phyloP scores from a whole-genome alignment of 2,888 invertebrate genomes.

The Scaptomyza caliginosa region DNA sequence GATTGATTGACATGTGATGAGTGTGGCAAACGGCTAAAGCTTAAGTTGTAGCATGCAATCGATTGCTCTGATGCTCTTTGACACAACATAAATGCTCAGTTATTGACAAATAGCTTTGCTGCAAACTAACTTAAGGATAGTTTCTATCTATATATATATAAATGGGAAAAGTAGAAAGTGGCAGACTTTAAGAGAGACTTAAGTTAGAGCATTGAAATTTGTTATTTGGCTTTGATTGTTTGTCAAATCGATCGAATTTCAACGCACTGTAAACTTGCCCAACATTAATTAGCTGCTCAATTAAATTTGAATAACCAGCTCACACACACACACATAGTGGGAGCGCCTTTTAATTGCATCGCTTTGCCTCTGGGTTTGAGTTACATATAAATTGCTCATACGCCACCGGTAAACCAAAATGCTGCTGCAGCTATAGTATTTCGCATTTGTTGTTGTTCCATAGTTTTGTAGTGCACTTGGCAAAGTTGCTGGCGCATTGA shows the following conservation, averaged over 20 bases:
- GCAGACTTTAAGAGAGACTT: too few relatives aligned
- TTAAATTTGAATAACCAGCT: slow-evolving; percentile 1
- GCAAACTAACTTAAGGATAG: too few relatives aligned
- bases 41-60: slow-evolving; percentile 6
- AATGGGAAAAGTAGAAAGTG: too few relatives aligned
- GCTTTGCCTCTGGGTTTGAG: slow-evolving; percentile 16
- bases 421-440: slow-evolving; percentile 47
- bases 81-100: slow-evolving; percentile 2
- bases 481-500: slow-evolving; percentile 61
- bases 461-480: slow-evolving; percentile 64
- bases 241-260: background rate
- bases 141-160: too few relatives aligned
- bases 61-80: slow-evolving; percentile 9
- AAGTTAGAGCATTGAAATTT: background rate
- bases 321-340: background rate
- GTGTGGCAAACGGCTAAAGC: background rate
- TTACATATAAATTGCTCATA: slow-evolving; percentile 27
- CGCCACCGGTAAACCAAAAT: slow-evolving; percentile 38
- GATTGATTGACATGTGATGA: slow-evolving; percentile 41
- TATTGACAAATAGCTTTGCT: too few relatives aligned
- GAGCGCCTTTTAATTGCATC: slow-evolving; percentile 29
- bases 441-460: slow-evolving; percentile 17
- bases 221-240: slow-evolving; percentile 15
- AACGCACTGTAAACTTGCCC: background rate
- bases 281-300: slow-evolving; percentile 19